A percentile compares a stretch with the other conserved stretches of the same genome.
phyloP scores from a whole-genome alignment of 2,888 invertebrate species.

The Phymatocera aterrima region DNA sequence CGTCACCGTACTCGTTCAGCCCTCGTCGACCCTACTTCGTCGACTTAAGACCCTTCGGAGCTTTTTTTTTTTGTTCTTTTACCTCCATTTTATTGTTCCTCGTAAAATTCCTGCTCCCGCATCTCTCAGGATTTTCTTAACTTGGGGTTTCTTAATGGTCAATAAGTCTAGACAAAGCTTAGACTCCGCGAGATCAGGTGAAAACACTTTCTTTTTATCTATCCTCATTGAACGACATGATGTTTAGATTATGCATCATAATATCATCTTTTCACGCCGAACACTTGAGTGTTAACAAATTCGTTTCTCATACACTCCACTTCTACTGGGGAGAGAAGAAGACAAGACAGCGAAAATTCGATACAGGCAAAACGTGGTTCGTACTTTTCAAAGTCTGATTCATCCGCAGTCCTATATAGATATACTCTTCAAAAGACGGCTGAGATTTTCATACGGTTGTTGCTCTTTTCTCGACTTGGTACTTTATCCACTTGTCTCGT shows the following conservation, averaged over 20 bases:
- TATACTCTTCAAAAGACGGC: no score
- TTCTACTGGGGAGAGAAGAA: no score
- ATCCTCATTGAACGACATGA: not conserved
- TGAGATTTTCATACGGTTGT: no score
- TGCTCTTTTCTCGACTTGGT: no score
- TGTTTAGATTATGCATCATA: no score
- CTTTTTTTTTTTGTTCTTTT: not conserved
- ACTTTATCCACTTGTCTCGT: no score
- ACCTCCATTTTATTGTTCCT: conserved; percentile 4
- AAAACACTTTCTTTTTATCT: not conserved
- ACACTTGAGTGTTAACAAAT: not conserved
- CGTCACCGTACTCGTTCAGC: not conserved
- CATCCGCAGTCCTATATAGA: no score
- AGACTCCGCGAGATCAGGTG: not conserved
- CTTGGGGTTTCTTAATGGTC: conserved; percentile 3
- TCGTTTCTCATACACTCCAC: not conserved
- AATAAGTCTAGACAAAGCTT: not conserved
- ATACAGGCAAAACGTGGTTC: no score
- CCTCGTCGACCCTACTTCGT: conserved; percentile 13
- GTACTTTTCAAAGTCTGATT: no score
- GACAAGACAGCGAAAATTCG: no score
- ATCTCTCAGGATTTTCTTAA: not conserved
- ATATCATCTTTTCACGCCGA: no score
- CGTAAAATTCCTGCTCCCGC: not conserved
- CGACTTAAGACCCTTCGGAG: not conserved